Evolutionary conservation across 2,113 vertebrate species (phyloP), one percentile per base, ranked within the genome.

Genomic region (Colaptes auratus): DNA sequence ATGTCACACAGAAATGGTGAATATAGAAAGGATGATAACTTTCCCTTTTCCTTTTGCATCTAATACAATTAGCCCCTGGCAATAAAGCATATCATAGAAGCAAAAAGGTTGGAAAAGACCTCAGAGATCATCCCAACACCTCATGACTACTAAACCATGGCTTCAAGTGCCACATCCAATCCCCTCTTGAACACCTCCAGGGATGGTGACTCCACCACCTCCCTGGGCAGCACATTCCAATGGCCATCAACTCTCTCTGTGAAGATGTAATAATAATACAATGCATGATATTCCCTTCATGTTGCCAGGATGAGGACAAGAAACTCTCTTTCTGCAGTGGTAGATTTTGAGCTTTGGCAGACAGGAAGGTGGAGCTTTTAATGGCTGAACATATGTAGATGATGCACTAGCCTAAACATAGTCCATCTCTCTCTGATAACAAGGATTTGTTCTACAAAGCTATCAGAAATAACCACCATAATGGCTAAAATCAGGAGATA

Each of bases 381-480:
- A n/a, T 48, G 63, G 12, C 39, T 72, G 59, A 85, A 36, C 52
- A 52, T 86, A 67, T 89, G 44, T 59, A 66, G 39, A 70, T 3
- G 9, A 70, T 39, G 18, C 46, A 53, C 25, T 44, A 88, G n/a
- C 23, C 50, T 89, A 83, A 86, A 76, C 13, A 59, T 76, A 93
- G 52, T 84, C 63, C 66, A 65, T 0, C 13, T 85, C 9, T 66
- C 25, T 73, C 52, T 39, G 27, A 35, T 48, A 52, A 52, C 9
- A n/a, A 27, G 12, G 30, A 5, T 74, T 82, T 88, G 21, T 71
- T 67, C 46, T n/a, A n/a, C 44, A 80, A 76, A 80, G 35, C 17
- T 88, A 70, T 48, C 35, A 90, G 61, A 86, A 90, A 88, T 73
- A 81, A 92, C n/a, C n/a, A n/a, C n/a, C n/a, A n/a, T n/a, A 85